A percentile compares a stretch with the other conserved stretches of the same genome.
Evolutionary conservation across 1,140 invertebrate genomes (phyloP).

Genomic region (Trichonephila inaurata): DNA sequence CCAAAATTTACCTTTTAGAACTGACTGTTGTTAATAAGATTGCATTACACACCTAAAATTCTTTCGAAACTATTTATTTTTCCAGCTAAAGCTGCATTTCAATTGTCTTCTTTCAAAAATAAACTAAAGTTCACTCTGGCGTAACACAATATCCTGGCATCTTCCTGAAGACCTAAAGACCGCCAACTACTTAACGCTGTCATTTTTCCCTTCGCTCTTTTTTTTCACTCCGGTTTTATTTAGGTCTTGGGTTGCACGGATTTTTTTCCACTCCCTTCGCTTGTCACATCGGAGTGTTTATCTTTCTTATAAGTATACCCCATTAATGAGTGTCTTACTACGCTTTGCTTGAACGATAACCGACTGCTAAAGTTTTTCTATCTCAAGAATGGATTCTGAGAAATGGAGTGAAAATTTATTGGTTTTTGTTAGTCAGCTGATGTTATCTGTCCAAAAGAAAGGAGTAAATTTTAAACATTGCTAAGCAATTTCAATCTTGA

Average conservation of each 20-base stretch:
- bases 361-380: not conserved
- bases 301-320: slow-evolving; percentile 20
- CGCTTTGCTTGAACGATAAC: not conserved
- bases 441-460: too few relatives aligned
- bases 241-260: slow-evolving; percentile 1
- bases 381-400: not conserved
- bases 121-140: not conserved
- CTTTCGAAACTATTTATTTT: not conserved
- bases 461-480: too few relatives aligned
- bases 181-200: slow-evolving; percentile 42
- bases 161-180: not conserved
- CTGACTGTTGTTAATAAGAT: too few relatives aligned
- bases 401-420: not conserved
- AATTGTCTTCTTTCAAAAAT: not conserved
- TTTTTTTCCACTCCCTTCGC: not conserved
- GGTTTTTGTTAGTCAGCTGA: not conserved
- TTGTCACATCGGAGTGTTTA: slow-evolving; percentile 28
- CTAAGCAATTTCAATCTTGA: too few relatives aligned
- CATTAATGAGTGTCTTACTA: not conserved
- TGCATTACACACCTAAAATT: not conserved
- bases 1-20: too few relatives aligned
- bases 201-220: not conserved
- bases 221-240: not conserved
- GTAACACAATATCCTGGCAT: slow-evolving; percentile 4
- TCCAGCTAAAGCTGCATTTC: not conserved